Conservation (phyloP, 2,888 invertebrate genomes). For the Resseliella maxima region DNA sequence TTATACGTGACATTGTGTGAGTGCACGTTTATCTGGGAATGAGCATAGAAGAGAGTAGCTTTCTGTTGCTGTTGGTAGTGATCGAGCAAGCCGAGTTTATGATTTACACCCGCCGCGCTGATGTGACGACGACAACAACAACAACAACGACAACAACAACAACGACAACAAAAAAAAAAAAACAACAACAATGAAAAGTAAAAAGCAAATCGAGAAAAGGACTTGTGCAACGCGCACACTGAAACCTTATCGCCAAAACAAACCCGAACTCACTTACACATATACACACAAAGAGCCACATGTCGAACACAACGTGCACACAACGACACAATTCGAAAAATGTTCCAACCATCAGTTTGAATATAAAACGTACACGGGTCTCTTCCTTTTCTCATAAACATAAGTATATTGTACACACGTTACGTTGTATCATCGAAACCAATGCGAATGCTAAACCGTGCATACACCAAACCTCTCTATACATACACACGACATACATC, state of each 20-base stretch:
- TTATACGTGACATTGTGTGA: conserved; percentile 50
- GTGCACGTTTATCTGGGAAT: conserved; percentile 42
- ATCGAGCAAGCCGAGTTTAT: conserved; percentile 8
- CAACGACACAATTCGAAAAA: conserved; percentile 53
- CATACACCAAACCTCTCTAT: conserved; percentile 32
- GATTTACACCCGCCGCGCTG: conserved; percentile 53
- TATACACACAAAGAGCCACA: neutral
- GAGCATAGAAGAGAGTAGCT: neutral
- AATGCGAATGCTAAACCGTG: conserved; percentile 53
- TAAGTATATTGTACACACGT: conserved; percentile 24
- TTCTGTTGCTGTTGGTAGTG: too few relatives aligned
- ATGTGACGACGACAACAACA: neutral
- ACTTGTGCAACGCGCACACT: conserved; percentile 39
- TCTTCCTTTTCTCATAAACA: conserved; percentile 29
- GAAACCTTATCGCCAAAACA: conserved; percentile 12
- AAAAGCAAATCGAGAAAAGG: conserved; percentile 14
- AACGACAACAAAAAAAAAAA: neutral
- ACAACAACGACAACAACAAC: neutral
- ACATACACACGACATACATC: neutral
- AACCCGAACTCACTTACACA: neutral
- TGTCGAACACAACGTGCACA: neutral
- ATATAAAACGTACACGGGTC: conserved; percentile 33
- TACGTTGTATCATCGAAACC: conserved; percentile 38
- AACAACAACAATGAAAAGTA: neutral
- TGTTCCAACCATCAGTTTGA: conserved; percentile 54